Base-by-base conservation (phyloP, 37 sponge, comb jelly and placozoan genomes). In the Cliona cf. orientalis region DNA sequence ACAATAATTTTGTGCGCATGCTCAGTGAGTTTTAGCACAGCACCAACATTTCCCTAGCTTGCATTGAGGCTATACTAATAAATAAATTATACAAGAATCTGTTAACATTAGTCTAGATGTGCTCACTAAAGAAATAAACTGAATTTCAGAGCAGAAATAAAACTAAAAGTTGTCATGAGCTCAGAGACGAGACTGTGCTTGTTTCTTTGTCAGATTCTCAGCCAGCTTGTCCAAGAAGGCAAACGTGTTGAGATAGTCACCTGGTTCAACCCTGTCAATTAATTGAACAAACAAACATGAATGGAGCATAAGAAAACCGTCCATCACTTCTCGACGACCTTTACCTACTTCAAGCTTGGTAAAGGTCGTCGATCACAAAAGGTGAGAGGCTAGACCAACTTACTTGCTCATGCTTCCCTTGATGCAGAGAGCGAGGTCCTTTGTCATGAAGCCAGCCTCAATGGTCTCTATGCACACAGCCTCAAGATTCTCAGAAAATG, bases 391-490 rank as follows among this genome's bases (percentile, higher is more conserved):
- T 17, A 49, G 14, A 49, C 55, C 17, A 17, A 9, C 74, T 62
- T 29, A 73, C 83, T 62, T 62, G 37, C 33, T 4, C 66, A 72
- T 72, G 33, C 39, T 36, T 57, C 97, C 97, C 74, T 94, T 94
- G 46, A 97, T 87, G 69, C 97, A 97, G 63, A 81, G 76, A 0
- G 97, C 97, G 4, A 97, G 63, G 66, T 97, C 97, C 59, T 97
- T 97, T 14, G 97, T 97, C 97, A 97, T 97, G 81, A 68, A 74
- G 34, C 97, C 97, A 81, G 79, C 74, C 64, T 97, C 97, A 56
- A 97, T 94, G 29, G 97, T 97, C 66, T 91, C 92, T 0, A 97
- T 71, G 71, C 95, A 94, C 33, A 94, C 97, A 28, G 76, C 66
- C 66, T 97, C 97, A 41, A 97, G 73, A 38, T 86, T 83, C 25